Evolutionary conservation across 2,113 vertebrate genomes (phyloP).

Genomic region (Fukomys damarensis): DNA sequence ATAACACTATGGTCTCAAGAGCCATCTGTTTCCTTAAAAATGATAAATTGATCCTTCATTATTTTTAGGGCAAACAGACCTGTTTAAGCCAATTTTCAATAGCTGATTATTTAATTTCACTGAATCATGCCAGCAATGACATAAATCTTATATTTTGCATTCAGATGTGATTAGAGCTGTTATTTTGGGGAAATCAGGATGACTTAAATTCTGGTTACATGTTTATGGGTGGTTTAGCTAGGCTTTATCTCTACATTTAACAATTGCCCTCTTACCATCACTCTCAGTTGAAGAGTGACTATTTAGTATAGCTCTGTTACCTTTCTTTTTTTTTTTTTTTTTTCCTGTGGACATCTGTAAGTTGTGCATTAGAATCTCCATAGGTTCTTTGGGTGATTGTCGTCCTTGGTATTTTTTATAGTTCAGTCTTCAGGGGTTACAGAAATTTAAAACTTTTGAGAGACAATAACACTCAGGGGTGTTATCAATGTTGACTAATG

Average conservation of each 20-base stretch:
- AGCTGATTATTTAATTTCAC: background rate
- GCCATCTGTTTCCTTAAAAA: background rate
- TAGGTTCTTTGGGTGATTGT: background rate
- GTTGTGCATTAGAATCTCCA: background rate
- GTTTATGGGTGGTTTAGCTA: background rate
- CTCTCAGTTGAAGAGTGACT: background rate
- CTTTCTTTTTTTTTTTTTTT: background rate
- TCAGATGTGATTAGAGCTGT: background rate
- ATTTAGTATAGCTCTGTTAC: background rate
- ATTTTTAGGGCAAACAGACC: background rate
- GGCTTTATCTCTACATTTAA: background rate
- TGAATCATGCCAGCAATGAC: background rate
- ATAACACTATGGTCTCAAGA: background rate
- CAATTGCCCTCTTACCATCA: background rate
- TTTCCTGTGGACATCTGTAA: background rate
- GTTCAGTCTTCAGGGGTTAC: background rate
- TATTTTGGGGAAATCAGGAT: background rate
- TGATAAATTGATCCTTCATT: background rate
- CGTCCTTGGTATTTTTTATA: background rate
- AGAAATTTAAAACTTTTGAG: background rate
- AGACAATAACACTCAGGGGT: no score
- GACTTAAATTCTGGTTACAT: background rate
- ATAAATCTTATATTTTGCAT: background rate
- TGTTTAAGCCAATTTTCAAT: background rate
- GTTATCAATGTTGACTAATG: background rate